Conservation (phyloP, 2,113 vertebrate species). For the Pygoscelis adeliae region DNA sequence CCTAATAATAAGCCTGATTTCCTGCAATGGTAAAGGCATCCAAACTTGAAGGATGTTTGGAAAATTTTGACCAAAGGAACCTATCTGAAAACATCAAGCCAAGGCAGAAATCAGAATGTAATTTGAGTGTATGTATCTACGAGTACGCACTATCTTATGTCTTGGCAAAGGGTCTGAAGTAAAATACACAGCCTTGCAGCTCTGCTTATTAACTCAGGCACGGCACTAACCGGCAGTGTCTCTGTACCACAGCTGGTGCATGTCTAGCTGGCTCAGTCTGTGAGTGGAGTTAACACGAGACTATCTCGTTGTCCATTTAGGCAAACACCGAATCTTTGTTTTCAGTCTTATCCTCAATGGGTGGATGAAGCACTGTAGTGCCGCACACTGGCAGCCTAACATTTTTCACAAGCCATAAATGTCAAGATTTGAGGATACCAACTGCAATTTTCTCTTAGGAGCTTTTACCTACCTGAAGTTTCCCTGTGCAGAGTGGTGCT, state of each 20-base stretch:
- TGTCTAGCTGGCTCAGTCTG: not conserved
- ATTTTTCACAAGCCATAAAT: not conserved
- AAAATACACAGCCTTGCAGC: not conserved
- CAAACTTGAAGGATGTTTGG: not conserved
- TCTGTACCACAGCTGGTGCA: not conserved
- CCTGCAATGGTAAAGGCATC: not conserved
- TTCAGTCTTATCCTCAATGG: not conserved
- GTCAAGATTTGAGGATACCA: not conserved
- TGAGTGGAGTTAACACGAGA: not conserved
- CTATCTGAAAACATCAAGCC: not conserved
- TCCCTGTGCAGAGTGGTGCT: not conserved
- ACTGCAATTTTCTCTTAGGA: not conserved
- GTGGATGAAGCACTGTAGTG: not conserved
- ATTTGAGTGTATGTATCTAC: not conserved
- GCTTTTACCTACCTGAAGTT: not conserved
- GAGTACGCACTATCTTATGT: not conserved
- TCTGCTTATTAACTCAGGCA: not conserved
- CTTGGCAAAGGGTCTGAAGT: not conserved
- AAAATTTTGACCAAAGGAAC: not conserved
- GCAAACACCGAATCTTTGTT: not conserved
- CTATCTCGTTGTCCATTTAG: not conserved
- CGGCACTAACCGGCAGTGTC: fast-evolving
- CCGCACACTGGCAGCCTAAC: not conserved
- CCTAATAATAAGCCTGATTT: not conserved
- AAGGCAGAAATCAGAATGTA: not conserved